Conservation (phyloP, 1,140 invertebrate species). For the Aphidius ervi region DNA sequence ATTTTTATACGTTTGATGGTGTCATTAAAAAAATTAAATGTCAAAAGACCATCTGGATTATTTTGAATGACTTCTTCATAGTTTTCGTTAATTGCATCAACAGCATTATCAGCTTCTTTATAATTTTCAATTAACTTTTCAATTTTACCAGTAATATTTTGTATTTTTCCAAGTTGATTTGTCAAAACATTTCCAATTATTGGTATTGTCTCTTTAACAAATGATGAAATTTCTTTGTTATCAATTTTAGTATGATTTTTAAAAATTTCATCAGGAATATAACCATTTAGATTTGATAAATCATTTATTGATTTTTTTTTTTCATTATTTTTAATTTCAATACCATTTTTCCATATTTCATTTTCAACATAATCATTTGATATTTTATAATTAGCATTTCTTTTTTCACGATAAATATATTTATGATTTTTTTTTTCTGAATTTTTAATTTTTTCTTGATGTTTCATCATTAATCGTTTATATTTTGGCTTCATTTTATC, state of each 20-base stretch:
- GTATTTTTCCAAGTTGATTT: constrained; percentile 29
- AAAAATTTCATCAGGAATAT: constrained; percentile 8
- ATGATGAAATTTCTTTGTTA: constrained; percentile 22
- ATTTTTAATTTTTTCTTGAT: not conserved
- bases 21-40: constrained; percentile 23
- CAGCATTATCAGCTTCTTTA: constrained; percentile 30
- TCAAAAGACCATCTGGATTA: constrained; percentile 16
- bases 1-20: constrained; percentile 33
- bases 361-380: not conserved
- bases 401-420: not conserved
- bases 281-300: constrained; percentile 4
- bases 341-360: constrained; percentile 22
- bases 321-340: constrained; percentile 24
- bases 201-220: constrained; percentile 33
- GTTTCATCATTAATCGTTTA: not conserved
- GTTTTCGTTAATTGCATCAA: constrained; percentile 2
- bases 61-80: constrained; percentile 3
- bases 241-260: constrained; percentile 16
- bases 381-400: not conserved
- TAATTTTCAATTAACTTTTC: constrained; percentile 33
- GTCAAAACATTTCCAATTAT: constrained; percentile 32
- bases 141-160: constrained; percentile 32
- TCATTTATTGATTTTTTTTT: constrained; percentile 9
- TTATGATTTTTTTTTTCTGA: not conserved
- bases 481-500: no score